Percentiles rank a stretch among this genome's conserved stretches.
These are phyloP conservation scores for Kryptolebias ocellatus DNA, from an alignment of 2,797 vertebrate species.

Conservation along the genomic window DNA sequence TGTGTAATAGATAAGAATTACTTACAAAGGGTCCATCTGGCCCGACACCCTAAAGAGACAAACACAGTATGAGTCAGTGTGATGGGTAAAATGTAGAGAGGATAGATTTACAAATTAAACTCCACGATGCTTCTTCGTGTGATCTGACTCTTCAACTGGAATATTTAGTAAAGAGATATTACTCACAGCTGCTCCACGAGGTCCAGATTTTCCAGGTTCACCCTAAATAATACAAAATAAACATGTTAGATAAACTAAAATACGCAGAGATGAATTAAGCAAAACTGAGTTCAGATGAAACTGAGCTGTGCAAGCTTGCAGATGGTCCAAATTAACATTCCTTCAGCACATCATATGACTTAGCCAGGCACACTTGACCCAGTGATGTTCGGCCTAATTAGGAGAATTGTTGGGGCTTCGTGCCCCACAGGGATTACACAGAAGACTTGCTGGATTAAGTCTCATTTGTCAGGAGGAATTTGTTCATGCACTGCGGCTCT, in stretches of 20 bases:
- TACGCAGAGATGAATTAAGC: not conserved
- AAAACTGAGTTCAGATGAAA: constrained; percentile 26
- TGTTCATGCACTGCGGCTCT: constrained; percentile 70
- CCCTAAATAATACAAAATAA: constrained; percentile 81
- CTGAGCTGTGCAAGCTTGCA: constrained; percentile 29
- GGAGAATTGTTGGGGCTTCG: constrained; percentile 60
- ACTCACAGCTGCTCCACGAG: constrained; percentile 92
- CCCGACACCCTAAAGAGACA: constrained; percentile 88
- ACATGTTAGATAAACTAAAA: constrained; percentile 18
- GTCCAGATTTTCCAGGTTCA: constrained; percentile 90
- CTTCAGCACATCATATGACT: constrained; percentile 74
- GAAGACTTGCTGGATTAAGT: constrained; percentile 78
- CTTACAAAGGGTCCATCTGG: constrained; percentile 90
- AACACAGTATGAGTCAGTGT: constrained; percentile 9
- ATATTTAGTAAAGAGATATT: constrained; percentile 5
- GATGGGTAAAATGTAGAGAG: not conserved
- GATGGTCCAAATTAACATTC: constrained; percentile 67
- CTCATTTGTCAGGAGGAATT: constrained; percentile 81
- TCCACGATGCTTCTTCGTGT: not conserved
- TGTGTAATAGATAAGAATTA: constrained; percentile 48
- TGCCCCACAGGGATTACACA: constrained; percentile 76
- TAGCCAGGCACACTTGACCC: constrained; percentile 61
- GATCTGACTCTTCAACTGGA: not conserved
- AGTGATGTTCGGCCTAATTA: constrained; percentile 73
- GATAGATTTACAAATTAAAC: not conserved